phyloP scores from a whole-genome alignment of 2,797 vertebrate species.

The Microchirus variegatus region DNA sequence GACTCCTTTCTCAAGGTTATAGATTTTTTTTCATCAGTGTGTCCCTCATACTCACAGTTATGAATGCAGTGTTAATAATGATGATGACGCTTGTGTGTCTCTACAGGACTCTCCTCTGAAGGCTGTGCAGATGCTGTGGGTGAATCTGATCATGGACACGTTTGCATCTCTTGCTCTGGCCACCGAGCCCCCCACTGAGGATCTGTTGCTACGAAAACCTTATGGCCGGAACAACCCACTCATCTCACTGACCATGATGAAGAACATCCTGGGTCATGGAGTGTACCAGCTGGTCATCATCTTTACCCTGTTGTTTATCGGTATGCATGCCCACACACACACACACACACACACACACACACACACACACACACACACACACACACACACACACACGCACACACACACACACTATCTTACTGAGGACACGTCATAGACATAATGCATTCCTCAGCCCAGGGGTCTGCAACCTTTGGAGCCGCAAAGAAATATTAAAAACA shows the following conservation, averaged over 20 bases:
- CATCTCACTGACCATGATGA: conserved; percentile 95
- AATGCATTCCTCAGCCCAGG: too few relatives aligned
- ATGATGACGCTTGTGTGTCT: conserved; percentile 12
- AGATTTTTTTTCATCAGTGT: too few relatives aligned
- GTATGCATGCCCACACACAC: conserved; percentile 58
- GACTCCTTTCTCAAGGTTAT: too few relatives aligned
- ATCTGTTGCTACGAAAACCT: conserved; percentile 88
- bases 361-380: too few relatives aligned
- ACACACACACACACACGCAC: too few relatives aligned
- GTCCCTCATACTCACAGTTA: too few relatives aligned
- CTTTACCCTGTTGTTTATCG: conserved; percentile 90
- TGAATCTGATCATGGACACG: conserved; percentile 96
- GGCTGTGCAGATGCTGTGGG: conserved; percentile 95
- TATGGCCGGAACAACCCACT: conserved; percentile 93
- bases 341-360: conserved; percentile 12
- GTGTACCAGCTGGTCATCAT: conserved; percentile 92
- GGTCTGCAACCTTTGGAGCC: too few relatives aligned
- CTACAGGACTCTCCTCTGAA: conserved; percentile 82
- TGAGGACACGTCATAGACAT: too few relatives aligned
- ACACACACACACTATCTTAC: too few relatives aligned
- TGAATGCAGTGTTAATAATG: conserved; percentile 14
- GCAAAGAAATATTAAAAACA: too few relatives aligned
- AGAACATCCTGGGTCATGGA: conserved; percentile 92
- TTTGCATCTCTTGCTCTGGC: conserved; percentile 93
- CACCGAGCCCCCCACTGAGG: conserved; percentile 91